phyloP scores from a whole-genome alignment of 2,888 invertebrate genomes.

The Brassicogethes aeneus region DNA sequence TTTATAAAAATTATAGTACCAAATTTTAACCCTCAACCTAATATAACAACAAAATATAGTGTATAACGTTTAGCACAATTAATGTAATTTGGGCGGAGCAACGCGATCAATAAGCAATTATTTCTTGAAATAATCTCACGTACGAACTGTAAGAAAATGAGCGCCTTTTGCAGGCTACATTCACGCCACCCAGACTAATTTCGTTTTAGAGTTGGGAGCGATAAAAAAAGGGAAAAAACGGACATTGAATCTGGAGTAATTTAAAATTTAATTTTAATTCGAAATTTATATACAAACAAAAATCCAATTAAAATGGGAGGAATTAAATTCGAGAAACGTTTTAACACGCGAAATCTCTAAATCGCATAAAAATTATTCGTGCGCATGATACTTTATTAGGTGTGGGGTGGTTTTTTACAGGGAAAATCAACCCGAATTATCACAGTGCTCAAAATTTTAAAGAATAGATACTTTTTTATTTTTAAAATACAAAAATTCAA shows the following conservation, averaged over 20 bases:
- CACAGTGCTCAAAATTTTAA: no score
- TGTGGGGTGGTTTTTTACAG: conserved; percentile 22
- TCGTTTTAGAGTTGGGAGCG: no score
- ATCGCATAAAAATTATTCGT: conserved; percentile 43
- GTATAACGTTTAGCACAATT: no score
- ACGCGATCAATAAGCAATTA: not conserved
- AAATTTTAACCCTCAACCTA: no score
- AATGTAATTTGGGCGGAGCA: no score
- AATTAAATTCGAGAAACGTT: conserved; percentile 40
- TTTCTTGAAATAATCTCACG: not conserved
- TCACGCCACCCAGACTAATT: not conserved
- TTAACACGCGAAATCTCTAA: conserved; percentile 41
- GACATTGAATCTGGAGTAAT: conserved; percentile 26
- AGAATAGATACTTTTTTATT: no score
- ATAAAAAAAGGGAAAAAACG: no score
- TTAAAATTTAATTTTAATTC: conserved; percentile 34
- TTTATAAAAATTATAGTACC: no score
- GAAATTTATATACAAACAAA: conserved; percentile 36
- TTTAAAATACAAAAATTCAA: no score
- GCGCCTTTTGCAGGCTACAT: not conserved
- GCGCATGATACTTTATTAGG: conserved; percentile 42
- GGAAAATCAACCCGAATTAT: conserved; percentile 26
- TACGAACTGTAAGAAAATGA: not conserved
- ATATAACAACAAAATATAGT: no score
- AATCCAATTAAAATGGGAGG: conserved; percentile 38